Evolutionary conservation across 1,140 invertebrate species (phyloP), one percentile per base, ranked within the genome.

Genomic region (Orius laevigatus): DNA sequence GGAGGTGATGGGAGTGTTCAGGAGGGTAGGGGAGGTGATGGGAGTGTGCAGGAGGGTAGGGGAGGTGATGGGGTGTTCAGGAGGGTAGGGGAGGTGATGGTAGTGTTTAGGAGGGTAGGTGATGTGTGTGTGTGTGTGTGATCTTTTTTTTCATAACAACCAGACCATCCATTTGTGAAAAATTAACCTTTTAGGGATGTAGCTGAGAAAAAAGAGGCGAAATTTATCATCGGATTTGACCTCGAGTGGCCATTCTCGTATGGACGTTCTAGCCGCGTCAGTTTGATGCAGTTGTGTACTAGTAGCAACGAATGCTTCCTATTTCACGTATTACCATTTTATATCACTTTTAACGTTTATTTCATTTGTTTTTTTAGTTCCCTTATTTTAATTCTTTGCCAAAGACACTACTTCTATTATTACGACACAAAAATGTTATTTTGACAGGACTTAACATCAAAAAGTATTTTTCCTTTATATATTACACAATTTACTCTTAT

Each of bases 371-470:
- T 50, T 58, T 67, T 12, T 39, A 75, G 0, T 25, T 25, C 25
- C 3, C 8, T 8, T 25, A 25, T 25, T 25, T 25, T 25, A 66
- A 66, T 54, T 72, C 67, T 52, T 55, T 78, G 12, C 76, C 76
- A 3, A 66, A 67, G 49, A 63, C 67, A 43, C 63, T 78, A 49
- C 57, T 64, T 18, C 53, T 64, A 9, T 59, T 77, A 10, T 59
- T 78, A 8, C 64, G 62, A 35, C 73, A 77, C 65, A 61, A 69
- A 8, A 74, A 72, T 60, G 68, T 76, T 5, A 65, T 65, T 43
- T 57, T 77, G 18, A 70, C 74, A 57, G 75, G 75, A 33, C 68
- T 76, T 12, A 76, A 76, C 58, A 72, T 78, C 36, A 75, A 74
- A 61, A 74, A 73, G 75, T 77, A 38, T 38, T 38, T 3, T 12